Evolutionary conservation across 2,113 vertebrate genomes (phyloP), one percentile per base, ranked within the genome.

Genomic region (Columbina picui): DNA sequence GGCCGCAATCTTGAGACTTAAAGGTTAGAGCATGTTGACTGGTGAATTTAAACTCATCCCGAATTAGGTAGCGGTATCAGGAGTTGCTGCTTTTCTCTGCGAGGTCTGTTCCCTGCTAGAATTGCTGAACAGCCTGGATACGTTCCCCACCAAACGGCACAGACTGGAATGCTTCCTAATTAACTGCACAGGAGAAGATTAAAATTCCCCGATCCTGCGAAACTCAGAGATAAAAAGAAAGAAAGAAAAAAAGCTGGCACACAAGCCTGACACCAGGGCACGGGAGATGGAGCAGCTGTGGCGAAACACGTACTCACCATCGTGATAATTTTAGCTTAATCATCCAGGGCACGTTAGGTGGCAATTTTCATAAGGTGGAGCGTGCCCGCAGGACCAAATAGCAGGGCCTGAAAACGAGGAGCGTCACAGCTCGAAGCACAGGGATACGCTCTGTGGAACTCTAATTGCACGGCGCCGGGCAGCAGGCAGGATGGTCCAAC

Each of bases 361-460:
- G 30, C 63, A 49, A 4, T 64, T 89, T 85, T 64, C 78, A 68
- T 50, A 14, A 84, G 80, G 45, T 34, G 23, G 53, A 84, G 73
- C 95, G 70, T 0, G 0, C 68, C 71, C 77, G 59, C 45, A 63
- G 94, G 93, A 87, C 64, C 81, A 50, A 52, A 76, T 12, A 82
- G 68, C 25, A 0, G 34, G 53, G 32, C 67, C 57, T 73, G 90
- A 29, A 93, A 90, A 93, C 87, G 7, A 87, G 57, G 36, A 69
- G 50, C 22, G 22, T 95, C 93, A 92, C 90, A 95, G 94, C 83
- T 92, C 27, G 2, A 38, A 94, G 87, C 87, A 43, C 95, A 79
- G 65, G 70, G 81, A 70, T 84, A 32, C 32, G 84, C 78, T 89
- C 92, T 53, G 81, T 2, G 3, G 19, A 96, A 36, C 61, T 87